A percentile compares a stretch with the other conserved stretches of the same genome.
Conservation (phyloP, 2,888 invertebrate genomes). For the Tipula helvola region DNA sequence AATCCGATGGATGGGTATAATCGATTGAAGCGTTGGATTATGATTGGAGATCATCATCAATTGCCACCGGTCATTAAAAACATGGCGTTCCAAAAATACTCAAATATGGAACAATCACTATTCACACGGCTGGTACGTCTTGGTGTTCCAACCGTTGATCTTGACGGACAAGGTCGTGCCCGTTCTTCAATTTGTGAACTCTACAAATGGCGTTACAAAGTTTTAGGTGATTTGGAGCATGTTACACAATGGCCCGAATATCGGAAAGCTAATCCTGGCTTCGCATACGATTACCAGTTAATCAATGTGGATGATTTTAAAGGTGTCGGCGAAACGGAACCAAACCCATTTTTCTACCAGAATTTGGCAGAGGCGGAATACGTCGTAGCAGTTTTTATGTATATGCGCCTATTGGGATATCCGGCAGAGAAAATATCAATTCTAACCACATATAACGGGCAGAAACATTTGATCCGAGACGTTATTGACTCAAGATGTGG, state of each 20-base stretch:
- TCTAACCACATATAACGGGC: slow-evolving; percentile 97
- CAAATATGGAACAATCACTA: slow-evolving; percentile 98
- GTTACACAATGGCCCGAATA: slow-evolving; percentile 77
- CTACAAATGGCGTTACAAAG: slow-evolving; percentile 94
- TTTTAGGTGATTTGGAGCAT: slow-evolving; percentile 86
- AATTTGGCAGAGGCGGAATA: slow-evolving; percentile 87
- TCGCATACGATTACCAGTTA: slow-evolving; percentile 85
- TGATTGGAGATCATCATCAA: slow-evolving; percentile 99
- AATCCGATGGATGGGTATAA: slow-evolving; percentile 95
- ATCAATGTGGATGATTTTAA: slow-evolving; percentile 95
- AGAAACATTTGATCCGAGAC: slow-evolving; percentile 93
- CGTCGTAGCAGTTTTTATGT: slow-evolving; percentile 95
- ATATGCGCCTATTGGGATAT: slow-evolving; percentile 94
- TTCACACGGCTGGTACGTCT: slow-evolving; percentile 93
- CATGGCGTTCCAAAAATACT: slow-evolving; percentile 99
- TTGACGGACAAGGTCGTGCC: slow-evolving; percentile 96
- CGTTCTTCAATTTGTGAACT: slow-evolving; percentile 75
- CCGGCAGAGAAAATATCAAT: slow-evolving; percentile 95
- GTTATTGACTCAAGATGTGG: slow-evolving; percentile 90
- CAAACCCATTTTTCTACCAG: slow-evolving; percentile 94
- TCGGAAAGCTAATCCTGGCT: slow-evolving; percentile 81
- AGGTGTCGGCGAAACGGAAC: slow-evolving; percentile 92
- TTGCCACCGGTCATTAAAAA: slow-evolving; percentile 99
- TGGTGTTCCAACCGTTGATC: slow-evolving; percentile 92
- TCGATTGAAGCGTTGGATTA: slow-evolving; percentile 95